Base-by-base conservation (phyloP, 2,888 invertebrate species). In the Cephalotes varians region DNA sequence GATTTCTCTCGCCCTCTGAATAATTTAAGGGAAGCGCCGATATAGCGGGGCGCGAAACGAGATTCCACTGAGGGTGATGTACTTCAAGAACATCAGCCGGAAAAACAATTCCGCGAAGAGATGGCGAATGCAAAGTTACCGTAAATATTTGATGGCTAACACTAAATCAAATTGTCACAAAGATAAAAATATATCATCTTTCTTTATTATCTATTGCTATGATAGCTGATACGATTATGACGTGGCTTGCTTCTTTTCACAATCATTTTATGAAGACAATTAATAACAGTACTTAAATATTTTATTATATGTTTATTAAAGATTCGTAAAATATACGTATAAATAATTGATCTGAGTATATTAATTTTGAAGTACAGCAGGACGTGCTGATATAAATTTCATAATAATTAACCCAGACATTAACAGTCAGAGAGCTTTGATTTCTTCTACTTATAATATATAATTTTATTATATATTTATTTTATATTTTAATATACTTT, bases 1-100 rank as follows among this genome's bases (percentile, higher is more conserved):
- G 25, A 51, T 79, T 79, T 81, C 25, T 71, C 54, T 54, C 84
- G 54, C 65, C 60, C 58, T n/a, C n/a, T 73, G 88, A 88, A 89
- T 85, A 89, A 88, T 88, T 88, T 82, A 83, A 85, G 65, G 9
- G 81, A 49, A 21, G 51, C 73, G 28, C 51, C n/a, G 34, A 51
- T 65, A 54, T 51, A 44, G n/a, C 15, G 12, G 28, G 18, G 34
- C 12, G 34, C 18, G 44, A 54, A 65, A 67, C 31, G 31, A 69
- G 31, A 15, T 69, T 21, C 21, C 71, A n/a, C 28, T 21, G 31
- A 34, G 34, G 40, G 37, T 21, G 56, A 69, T 34, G 69, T 77
- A 69, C 47, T 47, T 79, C 4, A 71, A 71, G 56, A 56, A 69
- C 25, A 7, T 5, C 44, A 56, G n/a, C 2, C n/a, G 34, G 34